These are phyloP conservation scores for Nineta flava DNA, from an alignment of 2,888 invertebrate species.

Conservation along the genomic window DNA sequence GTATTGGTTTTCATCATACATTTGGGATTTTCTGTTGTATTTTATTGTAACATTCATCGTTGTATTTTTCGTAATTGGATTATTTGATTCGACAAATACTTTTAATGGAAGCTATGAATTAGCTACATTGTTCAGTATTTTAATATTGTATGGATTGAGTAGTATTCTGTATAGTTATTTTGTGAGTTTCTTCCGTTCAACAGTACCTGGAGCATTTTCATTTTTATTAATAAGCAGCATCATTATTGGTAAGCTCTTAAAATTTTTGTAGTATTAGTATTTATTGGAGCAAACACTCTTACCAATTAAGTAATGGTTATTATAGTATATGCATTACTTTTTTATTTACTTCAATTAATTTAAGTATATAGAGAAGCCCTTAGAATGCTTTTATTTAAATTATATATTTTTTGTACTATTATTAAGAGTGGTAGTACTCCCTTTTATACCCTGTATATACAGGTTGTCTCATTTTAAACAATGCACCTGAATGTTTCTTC, in stretches of 20 bases:
- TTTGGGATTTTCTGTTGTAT: conserved; percentile 35
- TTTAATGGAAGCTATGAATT: conserved; percentile 14
- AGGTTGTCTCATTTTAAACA: too few species aligned
- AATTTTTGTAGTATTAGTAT: neutral
- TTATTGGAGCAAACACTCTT: neutral
- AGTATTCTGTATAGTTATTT: neutral
- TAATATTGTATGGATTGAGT: neutral
- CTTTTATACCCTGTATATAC: too few species aligned
- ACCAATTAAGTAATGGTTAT: too few species aligned
- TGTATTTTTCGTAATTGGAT: conserved; percentile 5
- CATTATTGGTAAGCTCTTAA: neutral
- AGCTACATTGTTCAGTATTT: neutral
- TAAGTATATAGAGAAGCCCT: too few species aligned
- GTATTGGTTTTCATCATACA: conserved; percentile 46
- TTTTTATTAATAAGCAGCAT: neutral
- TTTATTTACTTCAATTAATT: too few species aligned
- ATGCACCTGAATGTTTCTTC: too few species aligned
- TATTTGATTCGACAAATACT: conserved; percentile 11
- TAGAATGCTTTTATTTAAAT: too few species aligned
- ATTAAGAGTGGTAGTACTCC: too few species aligned
- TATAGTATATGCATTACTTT: too few species aligned
- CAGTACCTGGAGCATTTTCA: neutral
- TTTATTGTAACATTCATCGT: conserved; percentile 18
- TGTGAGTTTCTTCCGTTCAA: neutral
- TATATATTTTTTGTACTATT: too few species aligned